Conservation (phyloP, 2,888 invertebrate genomes). For the Branchinecta sandiegonensis region DNA sequence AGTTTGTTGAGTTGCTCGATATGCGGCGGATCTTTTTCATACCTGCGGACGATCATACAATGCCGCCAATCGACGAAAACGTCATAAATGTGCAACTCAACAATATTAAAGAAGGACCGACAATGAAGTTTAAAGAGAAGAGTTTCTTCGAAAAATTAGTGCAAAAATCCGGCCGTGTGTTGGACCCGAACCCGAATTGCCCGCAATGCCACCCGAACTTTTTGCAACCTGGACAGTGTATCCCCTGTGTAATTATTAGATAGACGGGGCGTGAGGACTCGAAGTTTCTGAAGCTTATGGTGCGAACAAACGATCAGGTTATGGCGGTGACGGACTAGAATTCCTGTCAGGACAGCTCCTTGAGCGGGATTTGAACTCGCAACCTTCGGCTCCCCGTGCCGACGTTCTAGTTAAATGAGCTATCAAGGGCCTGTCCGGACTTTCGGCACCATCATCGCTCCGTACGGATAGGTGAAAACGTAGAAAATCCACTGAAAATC, state of each 20-base stretch:
- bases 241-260: slow-evolving; percentile 45
- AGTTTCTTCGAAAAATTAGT: neutral
- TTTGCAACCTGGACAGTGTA: slow-evolving; percentile 46
- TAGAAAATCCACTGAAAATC: too few relatives aligned
- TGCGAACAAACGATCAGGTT: too few relatives aligned
- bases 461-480: too few relatives aligned
- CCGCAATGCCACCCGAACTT: slow-evolving; percentile 47
- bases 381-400: too few relatives aligned
- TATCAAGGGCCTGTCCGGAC: too few relatives aligned
- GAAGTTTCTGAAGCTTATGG: too few relatives aligned
- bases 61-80: neutral
- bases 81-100: neutral
- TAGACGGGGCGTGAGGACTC: slow-evolving; percentile 18
- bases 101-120: neutral
- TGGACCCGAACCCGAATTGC: neutral
- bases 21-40: slow-evolving; percentile 9
- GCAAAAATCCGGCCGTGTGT: neutral
- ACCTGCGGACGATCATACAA: slow-evolving; percentile 7
- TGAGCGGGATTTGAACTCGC: too few relatives aligned
- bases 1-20: neutral
- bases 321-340: too few relatives aligned
- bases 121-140: neutral
- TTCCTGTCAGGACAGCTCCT: too few relatives aligned
- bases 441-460: too few relatives aligned
- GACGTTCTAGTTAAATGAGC: too few relatives aligned